Evolutionary conservation across 2,113 vertebrate genomes (phyloP), one percentile per base, ranked within the genome.

Genomic region (Nothocercus nigrocapillus): DNA sequence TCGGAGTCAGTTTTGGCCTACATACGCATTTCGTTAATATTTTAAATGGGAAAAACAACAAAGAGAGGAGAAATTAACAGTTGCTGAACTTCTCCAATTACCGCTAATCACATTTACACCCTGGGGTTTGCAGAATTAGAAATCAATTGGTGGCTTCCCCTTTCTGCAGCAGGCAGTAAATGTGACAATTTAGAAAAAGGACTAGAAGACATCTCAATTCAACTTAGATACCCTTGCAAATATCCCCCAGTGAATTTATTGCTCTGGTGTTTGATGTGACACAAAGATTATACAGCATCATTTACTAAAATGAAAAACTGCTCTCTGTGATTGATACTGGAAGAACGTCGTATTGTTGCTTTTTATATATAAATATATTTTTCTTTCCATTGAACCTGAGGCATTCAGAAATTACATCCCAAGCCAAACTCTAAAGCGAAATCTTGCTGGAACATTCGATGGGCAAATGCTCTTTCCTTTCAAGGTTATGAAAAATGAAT

Each of bases 61-160:
- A 94, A 96, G 92, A 95, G 91, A 90, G 67, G 30, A 89, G 85
- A 97, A 97, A 97, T 96, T 97, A 97, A 90, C 97, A 95, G 97
- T 97, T 77, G 95, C 90, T 96, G 91, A 96, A 96, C 89, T 97
- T 95, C 96, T 92, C 92, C 95, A 96, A 96, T 97, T 97, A 96
- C 89, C 0, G 62, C 95, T 97, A 96, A 97, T 97, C 92, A 95
- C 95, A 97, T 96, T 97, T 96, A 95, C 95, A 97, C 95, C 96
- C 95, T 94, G 95, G 96, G 95, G 91, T 95, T 91, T 90, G 81
- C 61, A 88, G 97, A 96, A 96, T 96, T 96, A 95, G 93, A 94
- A 96, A 97, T 96, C 96, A 94, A 94, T 93, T 90, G 92, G 95
- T 89, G 78, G 94, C 62, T 91, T 97, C 92, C 83, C 88, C 78